phyloP scores from a whole-genome alignment of 2,797 vertebrate species.

The Naso thynnoides region DNA sequence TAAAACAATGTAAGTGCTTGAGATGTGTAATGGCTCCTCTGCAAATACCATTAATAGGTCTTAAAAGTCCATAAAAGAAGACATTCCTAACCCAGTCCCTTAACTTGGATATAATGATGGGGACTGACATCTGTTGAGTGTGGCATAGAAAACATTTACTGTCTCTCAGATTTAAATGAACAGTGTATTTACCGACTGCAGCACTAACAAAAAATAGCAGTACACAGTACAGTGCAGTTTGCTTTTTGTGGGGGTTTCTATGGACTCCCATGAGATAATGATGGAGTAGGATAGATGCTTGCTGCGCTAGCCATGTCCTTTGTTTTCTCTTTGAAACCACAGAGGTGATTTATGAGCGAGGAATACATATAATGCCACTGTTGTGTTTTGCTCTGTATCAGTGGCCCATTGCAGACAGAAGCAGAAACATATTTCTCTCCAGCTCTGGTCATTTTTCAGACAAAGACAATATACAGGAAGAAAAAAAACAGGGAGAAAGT shows the following conservation, averaged over 20 bases:
- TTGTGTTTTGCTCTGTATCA: conserved; percentile 51
- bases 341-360: conserved; percentile 65
- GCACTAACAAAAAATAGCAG: not conserved
- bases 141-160: conserved; percentile 14
- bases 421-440: conserved; percentile 34
- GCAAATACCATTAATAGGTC: not conserved
- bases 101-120: not conserved
- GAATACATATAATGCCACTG: conserved; percentile 52
- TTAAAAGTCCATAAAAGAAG: not conserved
- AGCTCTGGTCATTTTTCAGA: conserved; percentile 20
- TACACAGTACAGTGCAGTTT: not conserved
- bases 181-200: not conserved
- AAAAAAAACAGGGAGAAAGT: not conserved
- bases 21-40: not conserved
- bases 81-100: too few species aligned
- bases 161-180: conserved; percentile 12
- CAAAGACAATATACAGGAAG: conserved; percentile 4
- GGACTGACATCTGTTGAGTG: not conserved
- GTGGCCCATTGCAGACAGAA: conserved; percentile 33
- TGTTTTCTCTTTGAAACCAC: conserved; percentile 64
- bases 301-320: conserved; percentile 50
- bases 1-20: not conserved
- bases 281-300: conserved; percentile 43
- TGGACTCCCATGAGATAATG: conserved; percentile 56
- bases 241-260: conserved; percentile 8